These are phyloP conservation scores for Meta bourneti DNA, from an alignment of 2,888 invertebrate species.

Conservation along the genomic window DNA sequence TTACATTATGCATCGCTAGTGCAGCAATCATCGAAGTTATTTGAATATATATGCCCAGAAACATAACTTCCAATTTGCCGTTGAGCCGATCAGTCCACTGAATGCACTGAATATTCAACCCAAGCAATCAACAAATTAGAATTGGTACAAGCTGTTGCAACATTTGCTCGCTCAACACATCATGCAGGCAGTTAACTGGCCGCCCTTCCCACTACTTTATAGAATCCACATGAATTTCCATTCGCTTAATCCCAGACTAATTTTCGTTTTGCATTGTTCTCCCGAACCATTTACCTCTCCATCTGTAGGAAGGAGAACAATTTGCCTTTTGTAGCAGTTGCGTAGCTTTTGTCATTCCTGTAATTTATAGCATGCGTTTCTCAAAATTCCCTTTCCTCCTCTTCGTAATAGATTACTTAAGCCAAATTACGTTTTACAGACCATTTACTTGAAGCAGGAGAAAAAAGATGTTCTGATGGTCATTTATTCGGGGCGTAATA, in stretches of 20 bases:
- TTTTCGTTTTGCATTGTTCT: constrained; percentile 33
- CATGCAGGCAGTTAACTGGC: neutral
- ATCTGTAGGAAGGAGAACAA: constrained; percentile 23
- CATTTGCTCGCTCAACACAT: neutral
- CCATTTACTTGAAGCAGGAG: constrained; percentile 64
- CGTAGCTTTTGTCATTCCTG: constrained; percentile 52
- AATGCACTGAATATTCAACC: neutral
- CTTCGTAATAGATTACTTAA: constrained; percentile 58
- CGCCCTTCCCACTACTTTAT: neutral
- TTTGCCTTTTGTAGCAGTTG: constrained; percentile 12
- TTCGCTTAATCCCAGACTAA: constrained; percentile 40
- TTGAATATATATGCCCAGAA: neutral
- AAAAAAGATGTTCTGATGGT: constrained; percentile 51
- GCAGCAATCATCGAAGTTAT: neutral
- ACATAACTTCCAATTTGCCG: neutral
- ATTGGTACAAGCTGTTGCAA: neutral
- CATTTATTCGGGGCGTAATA: constrained; percentile 69
- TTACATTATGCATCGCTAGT: too few relatives aligned
- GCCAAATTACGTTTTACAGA: constrained; percentile 65
- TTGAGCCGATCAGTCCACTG: neutral
- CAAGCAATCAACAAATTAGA: neutral
- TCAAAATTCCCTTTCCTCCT: constrained; percentile 47
- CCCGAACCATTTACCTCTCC: constrained; percentile 10
- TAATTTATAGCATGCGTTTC: constrained; percentile 61
- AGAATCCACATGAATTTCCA: constrained; percentile 38